phyloP scores from a whole-genome alignment of 2,888 invertebrate species.

The Drosophila formosana region DNA sequence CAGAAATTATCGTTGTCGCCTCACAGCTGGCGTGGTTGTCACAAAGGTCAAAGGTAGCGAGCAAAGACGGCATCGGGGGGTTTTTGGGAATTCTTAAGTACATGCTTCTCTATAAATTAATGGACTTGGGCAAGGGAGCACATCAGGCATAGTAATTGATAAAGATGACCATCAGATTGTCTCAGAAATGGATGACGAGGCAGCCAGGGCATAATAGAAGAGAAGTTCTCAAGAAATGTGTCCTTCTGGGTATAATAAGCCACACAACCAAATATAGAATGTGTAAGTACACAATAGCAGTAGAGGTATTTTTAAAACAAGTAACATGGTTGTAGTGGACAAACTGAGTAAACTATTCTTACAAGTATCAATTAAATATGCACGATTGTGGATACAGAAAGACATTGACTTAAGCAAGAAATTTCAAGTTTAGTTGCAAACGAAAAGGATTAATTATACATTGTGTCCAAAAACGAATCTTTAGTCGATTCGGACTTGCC shows the following conservation, averaged over 20 bases:
- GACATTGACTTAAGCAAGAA: not conserved
- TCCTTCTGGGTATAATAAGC: not conserved
- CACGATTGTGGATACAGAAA: not conserved
- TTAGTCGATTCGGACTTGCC: too few species aligned
- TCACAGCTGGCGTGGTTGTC: conserved; percentile 24
- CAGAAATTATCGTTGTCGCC: conserved; percentile 24
- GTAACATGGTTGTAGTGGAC: not conserved
- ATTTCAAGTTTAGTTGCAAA: not conserved
- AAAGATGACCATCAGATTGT: not conserved
- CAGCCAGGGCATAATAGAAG: not conserved
- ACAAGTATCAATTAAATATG: not conserved
- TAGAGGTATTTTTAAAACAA: not conserved
- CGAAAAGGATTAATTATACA: too few species aligned
- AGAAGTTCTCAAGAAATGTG: not conserved
- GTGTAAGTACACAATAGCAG: not conserved
- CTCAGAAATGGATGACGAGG: not conserved
- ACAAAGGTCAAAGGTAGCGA: conserved; percentile 28
- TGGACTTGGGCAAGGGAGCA: not conserved
- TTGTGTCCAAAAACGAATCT: too few species aligned
- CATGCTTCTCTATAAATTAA: not conserved
- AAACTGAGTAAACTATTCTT: not conserved
- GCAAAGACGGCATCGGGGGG: not conserved
- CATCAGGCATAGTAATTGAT: not conserved
- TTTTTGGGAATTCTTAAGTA: conserved; percentile 4
- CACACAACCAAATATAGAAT: not conserved